A percentile compares a stretch with the other conserved stretches of the same genome.
Evolutionary conservation across 2,888 invertebrate genomes (phyloP).

Genomic region (Axea sp.): DNA sequence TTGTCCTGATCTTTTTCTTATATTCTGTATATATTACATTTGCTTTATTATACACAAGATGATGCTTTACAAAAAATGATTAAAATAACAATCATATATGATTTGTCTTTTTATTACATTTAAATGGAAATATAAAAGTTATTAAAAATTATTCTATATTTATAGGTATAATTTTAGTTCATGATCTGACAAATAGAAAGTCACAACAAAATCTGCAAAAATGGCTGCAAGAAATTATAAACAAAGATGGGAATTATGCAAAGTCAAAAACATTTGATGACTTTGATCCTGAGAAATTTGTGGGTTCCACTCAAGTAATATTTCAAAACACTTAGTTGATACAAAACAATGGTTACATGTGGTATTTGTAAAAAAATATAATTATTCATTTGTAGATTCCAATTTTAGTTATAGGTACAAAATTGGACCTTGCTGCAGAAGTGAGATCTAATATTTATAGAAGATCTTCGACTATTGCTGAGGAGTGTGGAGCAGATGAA

Average conservation of each 20-base stretch:
- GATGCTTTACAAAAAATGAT: too few relatives aligned
- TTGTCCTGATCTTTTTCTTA: too few relatives aligned
- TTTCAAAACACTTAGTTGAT: conserved; percentile 35
- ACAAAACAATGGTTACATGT: too few relatives aligned
- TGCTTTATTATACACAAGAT: too few relatives aligned
- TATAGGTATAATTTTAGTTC: conserved; percentile 94
- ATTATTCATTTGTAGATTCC: conserved; percentile 85
- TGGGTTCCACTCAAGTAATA: conserved; percentile 87
- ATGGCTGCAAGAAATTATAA: conserved; percentile 95
- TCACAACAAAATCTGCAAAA: conserved; percentile 95
- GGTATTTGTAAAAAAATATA: conserved; percentile 10
- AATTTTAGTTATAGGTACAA: conserved; percentile 96
- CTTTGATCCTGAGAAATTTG: conserved; percentile 91
- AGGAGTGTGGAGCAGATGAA: conserved; percentile 96
- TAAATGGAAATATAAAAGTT: too few relatives aligned
- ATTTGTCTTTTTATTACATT: too few relatives aligned
- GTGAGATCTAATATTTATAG: conserved; percentile 84
- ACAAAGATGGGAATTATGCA: conserved; percentile 83
- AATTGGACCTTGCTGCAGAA: conserved; percentile 91
- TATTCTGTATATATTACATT: too few relatives aligned
- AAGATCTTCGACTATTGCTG: conserved; percentile 87
- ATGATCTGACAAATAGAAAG: conserved; percentile 97
- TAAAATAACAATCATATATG: too few relatives aligned
- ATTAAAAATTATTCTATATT: neutral
- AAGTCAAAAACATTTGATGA: conserved; percentile 82